These are phyloP conservation scores for Chironomus riparius DNA, from an alignment of 2,888 invertebrate genomes.

Conservation along the genomic window DNA sequence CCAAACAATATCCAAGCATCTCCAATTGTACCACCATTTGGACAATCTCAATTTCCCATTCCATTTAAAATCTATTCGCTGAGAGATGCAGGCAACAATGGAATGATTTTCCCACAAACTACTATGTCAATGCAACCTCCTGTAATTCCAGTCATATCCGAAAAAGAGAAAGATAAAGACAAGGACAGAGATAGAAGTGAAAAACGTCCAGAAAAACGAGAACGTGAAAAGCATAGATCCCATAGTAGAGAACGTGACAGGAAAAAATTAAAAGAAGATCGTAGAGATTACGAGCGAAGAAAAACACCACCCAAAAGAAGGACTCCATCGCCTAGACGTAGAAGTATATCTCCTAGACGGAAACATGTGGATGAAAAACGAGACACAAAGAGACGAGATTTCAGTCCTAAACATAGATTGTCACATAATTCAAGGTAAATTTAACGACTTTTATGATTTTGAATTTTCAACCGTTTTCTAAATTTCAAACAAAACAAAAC, in stretches of 20 bases:
- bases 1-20: neutral
- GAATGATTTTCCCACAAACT: neutral
- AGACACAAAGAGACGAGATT: neutral
- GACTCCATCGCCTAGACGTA: neutral
- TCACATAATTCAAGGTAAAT: neutral
- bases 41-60: neutral
- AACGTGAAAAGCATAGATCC: neutral
- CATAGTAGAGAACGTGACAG: conserved; percentile 9
- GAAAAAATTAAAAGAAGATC: neutral
- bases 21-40: neutral
- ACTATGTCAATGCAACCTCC: neutral
- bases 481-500: neutral
- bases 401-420: neutral
- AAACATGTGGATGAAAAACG: neutral
- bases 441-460: neutral
- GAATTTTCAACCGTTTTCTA: too few relatives aligned
- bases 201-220: neutral
- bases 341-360: neutral
- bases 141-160: neutral
- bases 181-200: neutral
- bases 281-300: neutral
- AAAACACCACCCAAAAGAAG: neutral
- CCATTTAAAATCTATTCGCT: conserved; percentile 21
- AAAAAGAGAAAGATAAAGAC: neutral
- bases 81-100: neutral